Evolutionary conservation across 2,797 vertebrate genomes (phyloP).

Genomic region (Megaceryle alcyon): DNA sequence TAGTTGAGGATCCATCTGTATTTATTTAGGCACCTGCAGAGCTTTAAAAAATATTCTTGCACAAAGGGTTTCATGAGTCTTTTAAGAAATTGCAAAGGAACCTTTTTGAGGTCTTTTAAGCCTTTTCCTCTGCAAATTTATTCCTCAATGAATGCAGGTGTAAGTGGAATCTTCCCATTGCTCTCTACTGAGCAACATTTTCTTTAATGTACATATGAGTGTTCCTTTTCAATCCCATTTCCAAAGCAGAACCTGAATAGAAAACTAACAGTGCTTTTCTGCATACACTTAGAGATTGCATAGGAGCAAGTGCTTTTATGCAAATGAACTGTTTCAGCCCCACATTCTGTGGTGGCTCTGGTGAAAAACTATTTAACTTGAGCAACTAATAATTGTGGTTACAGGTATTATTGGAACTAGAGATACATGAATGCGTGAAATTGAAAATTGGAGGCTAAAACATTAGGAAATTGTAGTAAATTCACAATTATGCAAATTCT

Average conservation of each 20-base stretch:
- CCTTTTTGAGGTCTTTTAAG: neutral
- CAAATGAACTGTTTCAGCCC: neutral
- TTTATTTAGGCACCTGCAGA: neutral
- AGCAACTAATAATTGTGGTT: neutral
- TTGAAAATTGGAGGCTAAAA: neutral
- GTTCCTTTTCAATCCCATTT: neutral
- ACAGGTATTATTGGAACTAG: neutral
- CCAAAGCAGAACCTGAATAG: neutral
- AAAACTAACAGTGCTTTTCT: neutral
- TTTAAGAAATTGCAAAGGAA: neutral
- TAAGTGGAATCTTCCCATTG: neutral
- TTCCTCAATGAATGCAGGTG: neutral
- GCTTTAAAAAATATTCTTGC: neutral
- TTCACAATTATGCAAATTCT: neutral
- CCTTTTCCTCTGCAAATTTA: neutral
- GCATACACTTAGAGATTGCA: rapidly evolving
- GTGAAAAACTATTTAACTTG: neutral
- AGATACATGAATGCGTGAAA: neutral
- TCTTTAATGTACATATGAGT: neutral
- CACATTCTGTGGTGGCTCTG: neutral
- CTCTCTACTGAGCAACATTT: neutral
- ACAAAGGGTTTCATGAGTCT: neutral
- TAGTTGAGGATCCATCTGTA: neutral
- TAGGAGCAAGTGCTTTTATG: neutral
- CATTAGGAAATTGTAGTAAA: neutral